Percentiles rank a stretch among this genome's conserved stretches.
These are phyloP conservation scores for Sinosuthora webbiana DNA, from an alignment of 2,113 vertebrate genomes.

Conservation along the genomic window DNA sequence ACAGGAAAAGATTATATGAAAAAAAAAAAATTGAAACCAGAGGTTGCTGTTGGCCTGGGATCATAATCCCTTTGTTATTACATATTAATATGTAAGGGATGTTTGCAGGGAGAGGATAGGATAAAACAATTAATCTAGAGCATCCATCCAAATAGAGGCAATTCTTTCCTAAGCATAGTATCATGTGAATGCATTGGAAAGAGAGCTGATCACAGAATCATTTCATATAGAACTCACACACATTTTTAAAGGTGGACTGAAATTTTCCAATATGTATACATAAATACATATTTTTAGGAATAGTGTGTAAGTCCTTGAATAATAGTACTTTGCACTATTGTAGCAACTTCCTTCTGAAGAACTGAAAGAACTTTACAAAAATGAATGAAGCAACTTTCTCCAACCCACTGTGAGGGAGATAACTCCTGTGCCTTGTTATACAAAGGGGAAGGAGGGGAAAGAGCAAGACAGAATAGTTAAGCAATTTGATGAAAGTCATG, in stretches of 20 bases:
- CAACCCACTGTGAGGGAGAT: neutral
- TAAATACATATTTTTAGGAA: neutral
- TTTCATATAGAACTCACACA: neutral
- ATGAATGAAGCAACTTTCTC: neutral
- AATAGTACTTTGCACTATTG: neutral
- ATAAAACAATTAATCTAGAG: conserved; percentile 36
- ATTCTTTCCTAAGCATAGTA: neutral
- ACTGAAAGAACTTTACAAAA: neutral
- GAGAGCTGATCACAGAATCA: neutral
- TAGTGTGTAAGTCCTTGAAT: neutral
- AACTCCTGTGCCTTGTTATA: neutral
- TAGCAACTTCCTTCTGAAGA: neutral
- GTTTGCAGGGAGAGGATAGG: neutral
- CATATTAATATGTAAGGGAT: conserved; percentile 10
- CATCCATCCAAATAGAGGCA: conserved; percentile 26
- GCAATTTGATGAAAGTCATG: neutral
- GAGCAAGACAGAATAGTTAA: neutral
- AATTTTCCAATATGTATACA: neutral
- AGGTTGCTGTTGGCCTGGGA: neutral
- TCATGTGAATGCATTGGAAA: neutral
- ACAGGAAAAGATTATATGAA: neutral
- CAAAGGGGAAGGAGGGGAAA: neutral
- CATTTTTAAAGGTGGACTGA: neutral
- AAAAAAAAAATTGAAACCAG: neutral
- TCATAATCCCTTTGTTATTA: neutral